Percentiles rank a stretch among this genome's conserved stretches.
Conservation (phyloP, 2,113 vertebrate genomes). For the Prionailurus bengalensis region DNA sequence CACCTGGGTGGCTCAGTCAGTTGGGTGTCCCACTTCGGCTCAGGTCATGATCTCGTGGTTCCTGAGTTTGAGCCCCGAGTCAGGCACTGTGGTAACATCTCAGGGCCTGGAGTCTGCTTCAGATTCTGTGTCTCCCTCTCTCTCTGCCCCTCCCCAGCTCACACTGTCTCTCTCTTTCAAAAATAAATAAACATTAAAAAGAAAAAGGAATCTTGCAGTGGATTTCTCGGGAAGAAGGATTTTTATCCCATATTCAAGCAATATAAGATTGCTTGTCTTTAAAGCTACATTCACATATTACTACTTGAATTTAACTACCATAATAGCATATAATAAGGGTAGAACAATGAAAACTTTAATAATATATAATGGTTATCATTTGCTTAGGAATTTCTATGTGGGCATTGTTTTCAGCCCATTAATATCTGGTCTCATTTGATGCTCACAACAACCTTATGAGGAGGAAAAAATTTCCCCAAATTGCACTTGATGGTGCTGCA, state of each 20-base stretch:
- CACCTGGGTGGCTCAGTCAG: too few relatives aligned
- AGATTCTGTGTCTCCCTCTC: too few relatives aligned
- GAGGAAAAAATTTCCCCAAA: not conserved
- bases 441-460: not conserved
- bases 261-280: not conserved
- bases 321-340: not conserved
- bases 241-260: not conserved
- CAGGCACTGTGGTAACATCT: too few relatives aligned
- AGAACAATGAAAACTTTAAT: not conserved
- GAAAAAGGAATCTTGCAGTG: not conserved
- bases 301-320: not conserved
- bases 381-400: not conserved
- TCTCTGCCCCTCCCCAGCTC: too few relatives aligned
- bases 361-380: not conserved
- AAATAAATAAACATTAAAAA: too few relatives aligned
- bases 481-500: not conserved
- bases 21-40: too few relatives aligned
- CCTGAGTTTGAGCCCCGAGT: too few relatives aligned
- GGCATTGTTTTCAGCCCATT: not conserved
- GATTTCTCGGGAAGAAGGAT: not conserved
- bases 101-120: too few relatives aligned
- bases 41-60: too few relatives aligned
- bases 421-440: not conserved
- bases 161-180: too few relatives aligned
- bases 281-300: not conserved